A percentile compares a stretch with the other conserved stretches of the same genome.
These are phyloP conservation scores for Blera fallax DNA, from an alignment of 2,888 invertebrate genomes.

Conservation along the genomic window DNA sequence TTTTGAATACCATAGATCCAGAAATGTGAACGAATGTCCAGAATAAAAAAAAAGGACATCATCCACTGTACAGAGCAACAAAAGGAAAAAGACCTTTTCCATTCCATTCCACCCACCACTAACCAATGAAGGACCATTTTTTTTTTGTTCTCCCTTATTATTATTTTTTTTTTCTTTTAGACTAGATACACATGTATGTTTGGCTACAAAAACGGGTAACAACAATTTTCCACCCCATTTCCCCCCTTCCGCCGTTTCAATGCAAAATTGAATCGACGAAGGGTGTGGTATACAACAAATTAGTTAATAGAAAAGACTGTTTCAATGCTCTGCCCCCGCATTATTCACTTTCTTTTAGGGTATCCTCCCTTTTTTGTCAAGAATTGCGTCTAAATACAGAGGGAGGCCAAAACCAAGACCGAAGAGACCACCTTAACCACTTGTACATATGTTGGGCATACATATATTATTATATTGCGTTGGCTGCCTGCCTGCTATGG, in stretches of 20 bases:
- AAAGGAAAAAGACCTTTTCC: slow-evolving; percentile 19
- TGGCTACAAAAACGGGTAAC: slow-evolving; percentile 33
- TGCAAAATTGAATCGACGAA: slow-evolving; percentile 20
- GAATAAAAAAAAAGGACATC: slow-evolving; percentile 40
- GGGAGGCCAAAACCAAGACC: background rate
- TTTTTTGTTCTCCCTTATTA: background rate
- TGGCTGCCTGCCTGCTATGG: slow-evolving; percentile 4
- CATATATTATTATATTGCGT: slow-evolving; percentile 24
- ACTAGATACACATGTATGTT: slow-evolving; percentile 18
- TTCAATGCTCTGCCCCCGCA: slow-evolving; percentile 24
- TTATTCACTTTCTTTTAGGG: slow-evolving; percentile 46
- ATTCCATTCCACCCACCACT: slow-evolving; percentile 15
- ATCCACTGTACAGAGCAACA: background rate
- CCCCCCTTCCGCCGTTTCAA: slow-evolving; percentile 9
- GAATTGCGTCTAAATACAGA: background rate
- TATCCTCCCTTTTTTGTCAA: slow-evolving; percentile 55
- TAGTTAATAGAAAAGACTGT: slow-evolving; percentile 57
- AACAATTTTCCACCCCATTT: slow-evolving; percentile 67
- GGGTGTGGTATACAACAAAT: slow-evolving; percentile 58
- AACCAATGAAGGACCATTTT: slow-evolving; percentile 27
- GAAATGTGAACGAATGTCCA: slow-evolving; percentile 1
- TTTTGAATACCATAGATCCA: slow-evolving; percentile 14
- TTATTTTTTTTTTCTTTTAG: slow-evolving; percentile 5
- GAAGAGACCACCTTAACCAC: slow-evolving; percentile 31
- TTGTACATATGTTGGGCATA: slow-evolving; percentile 49